These are phyloP conservation scores for Dipodomys stephensi DNA, from an alignment of 2,113 vertebrate species.

Conservation along the genomic window DNA sequence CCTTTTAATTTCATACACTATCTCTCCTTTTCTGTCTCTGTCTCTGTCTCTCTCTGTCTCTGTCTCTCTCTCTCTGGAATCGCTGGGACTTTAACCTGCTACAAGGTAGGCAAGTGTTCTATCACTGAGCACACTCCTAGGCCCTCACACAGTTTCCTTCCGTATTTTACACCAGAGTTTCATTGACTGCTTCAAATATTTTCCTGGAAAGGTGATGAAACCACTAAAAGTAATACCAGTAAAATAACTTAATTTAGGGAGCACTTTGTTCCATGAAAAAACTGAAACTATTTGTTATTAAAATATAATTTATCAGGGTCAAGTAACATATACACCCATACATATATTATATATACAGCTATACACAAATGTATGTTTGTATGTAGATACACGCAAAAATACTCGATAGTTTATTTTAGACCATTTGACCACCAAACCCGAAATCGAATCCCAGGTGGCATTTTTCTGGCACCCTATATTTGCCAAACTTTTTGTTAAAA, in stretches of 20 bases:
- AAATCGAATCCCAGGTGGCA: background rate
- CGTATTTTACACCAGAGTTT: constrained; percentile 5
- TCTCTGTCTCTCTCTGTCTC: background rate
- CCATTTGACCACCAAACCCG: constrained; percentile 5
- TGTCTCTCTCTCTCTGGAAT: background rate
- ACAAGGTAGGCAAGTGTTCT: background rate
- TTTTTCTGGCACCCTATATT: constrained; percentile 32
- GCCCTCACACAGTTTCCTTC: background rate
- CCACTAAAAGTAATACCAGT: background rate
- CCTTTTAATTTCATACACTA: background rate
- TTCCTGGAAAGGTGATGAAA: constrained; percentile 48
- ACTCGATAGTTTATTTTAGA: constrained; percentile 8
- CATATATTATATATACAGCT: no score
- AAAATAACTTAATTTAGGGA: background rate
- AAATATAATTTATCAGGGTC: constrained; percentile 39
- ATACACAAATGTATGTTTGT: background rate
- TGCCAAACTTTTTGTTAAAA: background rate
- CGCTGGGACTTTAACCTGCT: background rate
- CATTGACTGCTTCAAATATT: constrained; percentile 32
- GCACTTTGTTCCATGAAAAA: constrained; percentile 21
- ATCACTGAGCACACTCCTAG: background rate
- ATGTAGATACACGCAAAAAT: background rate
- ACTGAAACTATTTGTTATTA: background rate
- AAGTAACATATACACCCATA: background rate
- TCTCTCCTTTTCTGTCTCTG: background rate